Base-by-base conservation (phyloP, 2,888 invertebrate genomes). In the Halictus ligatus region DNA sequence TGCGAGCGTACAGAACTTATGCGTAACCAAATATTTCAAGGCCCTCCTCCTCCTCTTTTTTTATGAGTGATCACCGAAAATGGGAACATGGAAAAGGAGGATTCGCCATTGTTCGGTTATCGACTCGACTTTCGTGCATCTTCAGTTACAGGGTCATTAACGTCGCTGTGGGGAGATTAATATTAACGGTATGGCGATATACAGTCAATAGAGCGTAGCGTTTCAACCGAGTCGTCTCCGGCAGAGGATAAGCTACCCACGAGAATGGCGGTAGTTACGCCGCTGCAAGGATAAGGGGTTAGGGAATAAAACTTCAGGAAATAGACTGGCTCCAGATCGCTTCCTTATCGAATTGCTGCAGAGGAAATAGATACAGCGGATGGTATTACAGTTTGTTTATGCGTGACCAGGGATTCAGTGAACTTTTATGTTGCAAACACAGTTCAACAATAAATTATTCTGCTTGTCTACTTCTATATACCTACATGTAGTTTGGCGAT, bases 41-140 rank as follows among this genome's bases (percentile, higher is more conserved):
- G 29, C 15, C 29, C 5, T 29, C 25, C 46, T 64, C 40, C 74
- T 82, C 40, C 71, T 82, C 43, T 21, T 67, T 50, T 64, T 73
- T 80, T 58, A 21, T 18, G 29, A 46, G n/a, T 50, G 72, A 76
- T 75, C 43, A 54, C 64, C 43, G 60, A 60, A 25, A 43, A 10
- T 3, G 67, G 35, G 18, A 83, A 87, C 87, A 81, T 60, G 75
- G 74, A 73, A 87, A 69, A 72, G 84, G 84, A 84, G 80, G 83
- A 75, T 78, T 35, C 79, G 43, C 50, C 29, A 48, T 78, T 74
- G 48, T 48, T 81, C 80, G 72, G 60, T 81, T 86, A 86, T 83
- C 87, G 60, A 46, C n/a, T 60, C 29, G 13, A 15, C 29, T 78
- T 73, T 67, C 72, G 60, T 40, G 74, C 73, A 77, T 72, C 79